A percentile compares a stretch with the other conserved stretches of the same genome.
Conservation (phyloP, 2,797 vertebrate genomes). For the Eurystomus glaucurus region DNA sequence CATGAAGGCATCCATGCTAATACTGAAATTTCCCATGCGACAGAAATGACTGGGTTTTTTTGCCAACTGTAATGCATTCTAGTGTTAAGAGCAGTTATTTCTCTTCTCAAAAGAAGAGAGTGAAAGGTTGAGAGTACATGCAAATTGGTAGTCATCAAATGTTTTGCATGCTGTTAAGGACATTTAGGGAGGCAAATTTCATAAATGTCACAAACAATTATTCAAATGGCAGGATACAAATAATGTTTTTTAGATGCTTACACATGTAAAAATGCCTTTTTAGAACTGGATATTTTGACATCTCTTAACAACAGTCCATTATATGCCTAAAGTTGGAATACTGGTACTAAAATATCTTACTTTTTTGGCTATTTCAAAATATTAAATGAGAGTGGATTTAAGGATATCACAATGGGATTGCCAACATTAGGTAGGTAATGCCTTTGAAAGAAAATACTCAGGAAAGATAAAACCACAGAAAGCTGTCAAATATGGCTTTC, state of each 20-base stretch:
- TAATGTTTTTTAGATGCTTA: slow-evolving; percentile 28
- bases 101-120: neutral
- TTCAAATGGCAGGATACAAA: slow-evolving; percentile 27
- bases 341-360: neutral
- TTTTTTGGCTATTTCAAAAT: neutral
- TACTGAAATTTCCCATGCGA: neutral
- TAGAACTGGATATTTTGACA: neutral
- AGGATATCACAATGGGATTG: neutral
- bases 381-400: neutral
- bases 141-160: slow-evolving; percentile 31
- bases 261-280: slow-evolving; percentile 16
- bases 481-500: neutral
- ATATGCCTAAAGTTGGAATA: neutral
- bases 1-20: neutral
- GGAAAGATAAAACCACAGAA: neutral
- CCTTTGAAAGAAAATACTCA: neutral
- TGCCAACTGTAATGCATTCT: neutral
- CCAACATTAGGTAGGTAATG: neutral
- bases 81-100: slow-evolving; percentile 19
- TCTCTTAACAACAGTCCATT: neutral
- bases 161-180: slow-evolving; percentile 29
- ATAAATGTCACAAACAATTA: slow-evolving; percentile 41
- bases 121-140: slow-evolving; percentile 13
- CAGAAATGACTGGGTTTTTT: neutral
- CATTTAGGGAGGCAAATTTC: slow-evolving; percentile 32